Percentiles rank a stretch among this genome's conserved stretches.
phyloP scores from a whole-genome alignment of 1,140 invertebrate genomes.

The Hesperophylax magnus region DNA sequence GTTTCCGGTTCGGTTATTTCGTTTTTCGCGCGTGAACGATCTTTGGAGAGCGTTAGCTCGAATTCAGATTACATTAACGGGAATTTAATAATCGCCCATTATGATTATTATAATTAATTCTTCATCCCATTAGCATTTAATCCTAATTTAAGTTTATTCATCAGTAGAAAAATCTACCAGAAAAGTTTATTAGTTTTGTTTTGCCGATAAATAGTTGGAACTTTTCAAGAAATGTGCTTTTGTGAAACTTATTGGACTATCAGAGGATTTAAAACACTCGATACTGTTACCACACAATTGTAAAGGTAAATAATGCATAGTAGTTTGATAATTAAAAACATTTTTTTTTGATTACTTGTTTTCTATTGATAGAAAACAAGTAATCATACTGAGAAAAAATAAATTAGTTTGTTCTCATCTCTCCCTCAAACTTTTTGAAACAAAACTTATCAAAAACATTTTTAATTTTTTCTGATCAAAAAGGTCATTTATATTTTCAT shows the following conservation, averaged over 20 bases:
- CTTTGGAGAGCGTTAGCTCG: conserved; percentile 5
- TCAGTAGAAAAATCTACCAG: too few species aligned
- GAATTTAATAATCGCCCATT: not conserved
- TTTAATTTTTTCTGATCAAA: too few species aligned
- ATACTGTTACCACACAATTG: not conserved
- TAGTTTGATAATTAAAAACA: too few species aligned
- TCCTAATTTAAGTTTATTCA: too few species aligned
- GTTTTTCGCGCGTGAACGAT: conserved; percentile 48
- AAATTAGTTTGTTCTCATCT: too few species aligned
- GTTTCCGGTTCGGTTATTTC: conserved; percentile 32
- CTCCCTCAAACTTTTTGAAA: too few species aligned
- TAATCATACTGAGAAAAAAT: too few species aligned
- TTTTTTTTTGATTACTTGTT: too few species aligned
- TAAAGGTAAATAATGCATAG: too few species aligned
- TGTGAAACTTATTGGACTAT: conserved; percentile 18
- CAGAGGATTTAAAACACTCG: conserved; percentile 2
- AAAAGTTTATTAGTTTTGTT: not conserved
- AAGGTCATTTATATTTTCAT: too few species aligned
- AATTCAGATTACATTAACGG: not conserved
- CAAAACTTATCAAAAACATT: too few species aligned
- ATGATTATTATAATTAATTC: not conserved
- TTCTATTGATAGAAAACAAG: too few species aligned
- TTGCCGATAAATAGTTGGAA: not conserved
- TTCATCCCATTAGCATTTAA: not conserved
- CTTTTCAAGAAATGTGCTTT: conserved; percentile 6